Evolutionary conservation across 2,888 invertebrate genomes (phyloP), one percentile per base, ranked within the genome.

Genomic region (Leptopilina drosophilae): DNA sequence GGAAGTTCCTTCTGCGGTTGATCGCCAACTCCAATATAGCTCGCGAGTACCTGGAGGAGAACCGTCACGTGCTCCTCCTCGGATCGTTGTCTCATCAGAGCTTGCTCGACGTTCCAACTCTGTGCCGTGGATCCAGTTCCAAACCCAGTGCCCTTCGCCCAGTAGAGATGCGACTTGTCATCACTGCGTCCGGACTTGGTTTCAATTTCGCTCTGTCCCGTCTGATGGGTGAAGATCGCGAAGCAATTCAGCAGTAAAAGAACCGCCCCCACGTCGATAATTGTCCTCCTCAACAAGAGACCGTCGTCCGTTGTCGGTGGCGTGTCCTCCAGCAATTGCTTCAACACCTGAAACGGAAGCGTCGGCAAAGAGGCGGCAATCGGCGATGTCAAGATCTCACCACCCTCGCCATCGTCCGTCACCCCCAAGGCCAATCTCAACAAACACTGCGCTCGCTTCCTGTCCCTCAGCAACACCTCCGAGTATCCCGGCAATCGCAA

Each of bases 101-200:
- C 98, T 90, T 98, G 97, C 89, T 98, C 98, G 59, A 98, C 97
- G 92, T 98, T 98, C 98, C 98, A 99, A 67, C 97, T 97, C 91
- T 98, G 98, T 83, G 97, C 96, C 12, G 98, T 98, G 33, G 97
- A 97, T 40, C 98, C 98, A 0, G 98, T 98, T 75, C 98, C 98
- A 92, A 98, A 98, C 1, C 98, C 98, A 3, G 98, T 98, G 65
- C 98, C 98, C 91, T 98, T 98, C 0, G 98, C 98, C 98, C 98
- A 98, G 92, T 98, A 97, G 84, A 96, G 93, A 88, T 96, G 96
- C 59, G 95, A 94, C 89, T 95, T 96, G 85, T 96, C 95, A 87
- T 96, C 95, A 78, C 87, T 88, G 6, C 88, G 86, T 4, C 86
- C 84, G 49, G 0, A 84, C 65, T 78, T 88, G 92, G 92, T 93